Evolutionary conservation across 2,113 vertebrate genomes (phyloP).

Genomic region (Sphaerodactylus townsendi): DNA sequence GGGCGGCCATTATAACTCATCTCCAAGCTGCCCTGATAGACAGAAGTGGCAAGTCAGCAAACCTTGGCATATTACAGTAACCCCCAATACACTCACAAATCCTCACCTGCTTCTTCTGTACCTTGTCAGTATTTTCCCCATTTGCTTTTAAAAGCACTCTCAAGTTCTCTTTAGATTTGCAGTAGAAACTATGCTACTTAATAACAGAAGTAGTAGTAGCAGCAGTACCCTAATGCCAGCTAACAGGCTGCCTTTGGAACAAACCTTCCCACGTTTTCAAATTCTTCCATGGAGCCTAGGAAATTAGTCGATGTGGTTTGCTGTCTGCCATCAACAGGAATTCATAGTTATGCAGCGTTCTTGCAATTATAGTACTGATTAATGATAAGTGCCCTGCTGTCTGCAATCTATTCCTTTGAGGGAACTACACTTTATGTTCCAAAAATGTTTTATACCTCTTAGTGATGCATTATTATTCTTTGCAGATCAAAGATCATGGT

Average conservation of each 20-base stretch:
- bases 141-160: background rate
- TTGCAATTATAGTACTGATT: constrained; percentile 50
- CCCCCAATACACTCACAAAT: background rate
- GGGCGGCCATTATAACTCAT: constrained; percentile 45
- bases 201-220: background rate
- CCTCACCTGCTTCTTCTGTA: background rate
- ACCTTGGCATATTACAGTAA: background rate
- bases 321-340: constrained; percentile 43
- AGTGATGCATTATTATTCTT: constrained; percentile 57
- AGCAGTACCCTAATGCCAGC: background rate
- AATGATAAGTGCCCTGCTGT: constrained; percentile 41
- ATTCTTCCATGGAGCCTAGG: constrained; percentile 34
- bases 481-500: constrained; percentile 66
- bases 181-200: background rate
- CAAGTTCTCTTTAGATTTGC: background rate
- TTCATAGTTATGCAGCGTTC: constrained; percentile 48
- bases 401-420: constrained; percentile 44
- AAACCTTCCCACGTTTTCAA: constrained; percentile 8
- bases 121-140: background rate
- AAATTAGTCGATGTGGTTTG: constrained; percentile 32
- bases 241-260: constrained; percentile 36
- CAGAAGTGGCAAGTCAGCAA: constrained; percentile 41
- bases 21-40: constrained; percentile 18
- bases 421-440: constrained; percentile 48
- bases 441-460: constrained; percentile 47